phyloP scores from a whole-genome alignment of 2,888 invertebrate species.

The Drosophila stalkeri region DNA sequence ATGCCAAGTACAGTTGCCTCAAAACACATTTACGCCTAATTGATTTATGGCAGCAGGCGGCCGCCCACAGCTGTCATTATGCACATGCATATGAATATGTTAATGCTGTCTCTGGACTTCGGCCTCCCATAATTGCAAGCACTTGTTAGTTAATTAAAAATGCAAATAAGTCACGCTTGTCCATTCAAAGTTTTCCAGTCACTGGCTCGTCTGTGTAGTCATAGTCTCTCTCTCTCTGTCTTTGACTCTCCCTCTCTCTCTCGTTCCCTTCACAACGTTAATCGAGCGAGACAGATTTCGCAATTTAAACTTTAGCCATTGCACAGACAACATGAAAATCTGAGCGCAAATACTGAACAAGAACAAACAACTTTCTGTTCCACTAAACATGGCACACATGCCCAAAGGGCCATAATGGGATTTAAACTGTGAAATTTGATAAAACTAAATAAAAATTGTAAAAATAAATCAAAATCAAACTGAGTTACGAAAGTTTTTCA shows the following conservation, averaged over 20 bases:
- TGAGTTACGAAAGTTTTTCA: neutral
- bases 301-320: conserved; percentile 60
- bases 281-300: conserved; percentile 61
- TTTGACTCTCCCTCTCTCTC: neutral
- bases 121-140: conserved; percentile 60
- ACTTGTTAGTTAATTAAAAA: conserved; percentile 74
- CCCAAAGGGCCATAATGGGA: neutral
- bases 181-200: conserved; percentile 40
- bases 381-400: conserved; percentile 10
- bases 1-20: conserved; percentile 35
- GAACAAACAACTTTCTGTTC: conserved; percentile 21
- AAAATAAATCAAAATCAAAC: too few species aligned
- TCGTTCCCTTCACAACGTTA: conserved; percentile 37
- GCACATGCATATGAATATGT: conserved; percentile 43
- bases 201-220: conserved; percentile 21
- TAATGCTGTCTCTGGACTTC: conserved; percentile 38
- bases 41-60: conserved; percentile 52
- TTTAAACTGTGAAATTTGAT: neutral
- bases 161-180: conserved; percentile 62
- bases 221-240: neutral
- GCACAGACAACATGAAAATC: conserved; percentile 36
- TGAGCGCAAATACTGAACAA: neutral
- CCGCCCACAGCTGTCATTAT: conserved; percentile 33
- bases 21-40: conserved; percentile 53
- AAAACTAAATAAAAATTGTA: neutral